Evolutionary conservation across 92 coral and sea anemone genomes (phyloP).

Genomic region (Epizoanthus ramosus): DNA sequence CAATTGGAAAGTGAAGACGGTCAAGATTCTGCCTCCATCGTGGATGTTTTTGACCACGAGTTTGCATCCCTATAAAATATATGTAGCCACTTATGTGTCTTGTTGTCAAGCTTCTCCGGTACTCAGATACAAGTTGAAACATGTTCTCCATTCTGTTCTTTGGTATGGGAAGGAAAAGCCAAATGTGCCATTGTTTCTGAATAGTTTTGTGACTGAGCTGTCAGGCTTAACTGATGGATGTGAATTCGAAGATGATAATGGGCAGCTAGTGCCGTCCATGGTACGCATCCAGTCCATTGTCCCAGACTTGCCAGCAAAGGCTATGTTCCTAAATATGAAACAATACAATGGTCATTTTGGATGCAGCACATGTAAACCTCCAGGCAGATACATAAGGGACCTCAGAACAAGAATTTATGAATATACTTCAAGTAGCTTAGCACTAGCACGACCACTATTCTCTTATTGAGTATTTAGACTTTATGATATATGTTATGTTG

Average conservation of each 20-base stretch:
- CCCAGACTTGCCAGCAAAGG: constrained; percentile 54
- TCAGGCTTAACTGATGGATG: constrained; percentile 6
- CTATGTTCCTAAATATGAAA: constrained; percentile 40
- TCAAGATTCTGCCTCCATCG: too few relatives aligned
- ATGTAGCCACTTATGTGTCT: constrained; percentile 40
- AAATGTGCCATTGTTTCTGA: constrained; percentile 32
- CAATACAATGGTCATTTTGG: constrained; percentile 51
- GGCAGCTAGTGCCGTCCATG: not conserved
- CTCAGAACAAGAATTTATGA: constrained; percentile 24
- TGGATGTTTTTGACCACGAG: too few relatives aligned
- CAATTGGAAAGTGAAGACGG: too few relatives aligned
- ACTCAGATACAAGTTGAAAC: constrained; percentile 19
- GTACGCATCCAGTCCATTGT: constrained; percentile 38
- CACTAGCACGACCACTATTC: too few relatives aligned
- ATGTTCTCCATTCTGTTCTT: constrained; percentile 41
- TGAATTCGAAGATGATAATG: constrained; percentile 26
- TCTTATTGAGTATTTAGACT: too few relatives aligned
- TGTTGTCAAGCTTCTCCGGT: too few relatives aligned
- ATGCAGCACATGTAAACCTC: constrained; percentile 46
- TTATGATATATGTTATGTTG: too few relatives aligned
- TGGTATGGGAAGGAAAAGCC: constrained; percentile 56
- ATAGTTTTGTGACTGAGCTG: constrained; percentile 26
- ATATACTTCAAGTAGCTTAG: not conserved
- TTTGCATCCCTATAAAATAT: too few relatives aligned
- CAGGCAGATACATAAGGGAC: constrained; percentile 23